Conservation (phyloP, 2,888 invertebrate species). For the Andrena praecox region DNA sequence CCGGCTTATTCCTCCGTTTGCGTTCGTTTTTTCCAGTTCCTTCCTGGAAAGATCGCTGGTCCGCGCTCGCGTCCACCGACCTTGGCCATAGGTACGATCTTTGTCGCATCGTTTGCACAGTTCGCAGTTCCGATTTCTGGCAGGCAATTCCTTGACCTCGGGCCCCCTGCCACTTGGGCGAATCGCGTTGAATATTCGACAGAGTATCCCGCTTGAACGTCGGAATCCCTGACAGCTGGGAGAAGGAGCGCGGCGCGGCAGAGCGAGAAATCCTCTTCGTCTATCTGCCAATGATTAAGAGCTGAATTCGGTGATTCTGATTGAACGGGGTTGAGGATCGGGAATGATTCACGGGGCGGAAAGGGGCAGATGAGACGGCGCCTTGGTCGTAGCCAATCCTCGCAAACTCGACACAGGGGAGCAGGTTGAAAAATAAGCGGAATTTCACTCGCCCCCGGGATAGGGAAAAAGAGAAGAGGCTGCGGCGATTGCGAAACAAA, state of each 20-base stretch:
- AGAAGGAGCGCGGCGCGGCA: too few relatives aligned
- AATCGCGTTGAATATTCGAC: neutral
- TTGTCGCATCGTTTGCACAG: neutral
- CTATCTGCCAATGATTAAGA: slow-evolving; percentile 27
- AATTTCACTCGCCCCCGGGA: slow-evolving; percentile 66
- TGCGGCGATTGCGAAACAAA: slow-evolving; percentile 80
- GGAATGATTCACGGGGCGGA: slow-evolving; percentile 57
- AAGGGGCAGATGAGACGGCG: slow-evolving; percentile 52
- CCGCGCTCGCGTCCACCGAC: neutral
- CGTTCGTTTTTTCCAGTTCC: slow-evolving; percentile 47
- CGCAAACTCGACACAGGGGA: slow-evolving; percentile 52
- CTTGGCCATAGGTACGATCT: neutral
- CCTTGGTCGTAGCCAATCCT: slow-evolving; percentile 41
- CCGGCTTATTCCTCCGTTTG: slow-evolving; percentile 54
- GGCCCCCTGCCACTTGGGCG: neutral
- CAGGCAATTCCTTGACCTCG: neutral
- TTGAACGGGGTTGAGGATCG: slow-evolving; percentile 28
- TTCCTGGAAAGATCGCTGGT: slow-evolving; percentile 12
- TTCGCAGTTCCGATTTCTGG: neutral
- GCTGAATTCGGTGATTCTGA: slow-evolving; percentile 21
- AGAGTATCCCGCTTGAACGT: neutral
- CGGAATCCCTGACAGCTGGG: too few relatives aligned
- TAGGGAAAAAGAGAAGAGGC: slow-evolving; percentile 61
- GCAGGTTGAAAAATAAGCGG: slow-evolving; percentile 68
- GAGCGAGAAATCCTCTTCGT: too few relatives aligned